A percentile compares a stretch with the other conserved stretches of the same genome.
Conservation (phyloP, 2,888 invertebrate genomes). For the Eristalis intricaria region DNA sequence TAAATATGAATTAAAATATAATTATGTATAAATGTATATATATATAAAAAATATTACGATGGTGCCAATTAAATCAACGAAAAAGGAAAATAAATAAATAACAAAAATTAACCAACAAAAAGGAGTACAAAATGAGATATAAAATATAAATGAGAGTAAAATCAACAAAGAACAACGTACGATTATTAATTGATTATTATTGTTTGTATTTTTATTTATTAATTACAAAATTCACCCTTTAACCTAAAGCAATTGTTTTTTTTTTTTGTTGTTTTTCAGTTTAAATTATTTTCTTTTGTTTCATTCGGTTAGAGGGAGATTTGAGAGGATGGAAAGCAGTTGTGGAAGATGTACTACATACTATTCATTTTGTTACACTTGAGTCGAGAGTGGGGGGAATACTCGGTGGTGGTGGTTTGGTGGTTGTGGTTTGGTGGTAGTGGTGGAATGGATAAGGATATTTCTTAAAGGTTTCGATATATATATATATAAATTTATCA, state of each 20-base stretch:
- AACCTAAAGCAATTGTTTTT: constrained; percentile 78
- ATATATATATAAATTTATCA: constrained; percentile 25
- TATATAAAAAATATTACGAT: constrained; percentile 48
- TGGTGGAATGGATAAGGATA: constrained; percentile 51
- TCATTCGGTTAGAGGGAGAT: constrained; percentile 56
- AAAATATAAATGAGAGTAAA: constrained; percentile 45
- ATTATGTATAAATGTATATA: constrained; percentile 36
- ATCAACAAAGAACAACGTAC: constrained; percentile 67
- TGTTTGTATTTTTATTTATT: constrained; percentile 71
- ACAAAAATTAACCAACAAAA: constrained; percentile 36
- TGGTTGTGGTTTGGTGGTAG: constrained; percentile 73
- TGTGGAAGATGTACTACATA: constrained; percentile 69
- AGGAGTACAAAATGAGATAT: constrained; percentile 21
- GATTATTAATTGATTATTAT: constrained; percentile 66
- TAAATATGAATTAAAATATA: constrained; percentile 29
- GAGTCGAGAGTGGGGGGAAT: constrained; percentile 34
- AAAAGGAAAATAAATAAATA: constrained; percentile 26
- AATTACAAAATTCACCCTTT: constrained; percentile 81
- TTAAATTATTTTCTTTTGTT: constrained; percentile 40
- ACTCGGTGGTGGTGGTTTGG: constrained; percentile 47
- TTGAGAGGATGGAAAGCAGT: constrained; percentile 70
- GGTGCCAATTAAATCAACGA: constrained; percentile 65
- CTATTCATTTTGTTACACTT: constrained; percentile 51
- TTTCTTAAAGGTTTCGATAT: constrained; percentile 17
- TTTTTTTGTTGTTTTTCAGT: constrained; percentile 72